These are phyloP conservation scores for Coracias cyanogaster DNA, from an alignment of 2,797 vertebrate genomes.

Conservation along the genomic window DNA sequence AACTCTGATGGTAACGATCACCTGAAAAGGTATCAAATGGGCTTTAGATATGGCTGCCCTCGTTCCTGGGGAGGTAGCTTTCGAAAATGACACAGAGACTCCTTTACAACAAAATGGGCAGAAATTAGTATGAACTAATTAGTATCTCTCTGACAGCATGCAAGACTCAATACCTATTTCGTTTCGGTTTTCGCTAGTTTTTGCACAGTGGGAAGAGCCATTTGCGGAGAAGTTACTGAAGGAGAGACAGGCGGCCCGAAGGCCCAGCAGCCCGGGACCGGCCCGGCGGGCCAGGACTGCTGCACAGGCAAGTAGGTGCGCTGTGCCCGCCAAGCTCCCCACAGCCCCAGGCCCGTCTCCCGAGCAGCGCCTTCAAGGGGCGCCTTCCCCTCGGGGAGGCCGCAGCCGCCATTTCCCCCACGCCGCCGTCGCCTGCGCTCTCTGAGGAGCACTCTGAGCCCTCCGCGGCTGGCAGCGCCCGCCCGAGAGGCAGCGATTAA, in stretches of 20 bases:
- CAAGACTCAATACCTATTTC: no score
- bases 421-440: no score
- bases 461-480: background rate
- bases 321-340: no score
- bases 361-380: no score
- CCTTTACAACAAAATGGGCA: background rate
- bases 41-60: background rate
- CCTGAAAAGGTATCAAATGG: background rate
- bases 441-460: no score
- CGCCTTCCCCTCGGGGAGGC: background rate
- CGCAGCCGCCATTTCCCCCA: no score
- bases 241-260: fast-evolving
- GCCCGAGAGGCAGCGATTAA: no score
- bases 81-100: background rate
- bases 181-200: fast-evolving
- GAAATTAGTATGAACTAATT: background rate
- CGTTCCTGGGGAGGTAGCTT: background rate
- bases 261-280: fast-evolving
- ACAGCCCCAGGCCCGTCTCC: no score
- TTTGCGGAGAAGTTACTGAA: fast-evolving
- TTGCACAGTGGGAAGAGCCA: background rate
- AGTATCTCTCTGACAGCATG: background rate
- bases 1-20: no score
- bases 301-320: fast-evolving
- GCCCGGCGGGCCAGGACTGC: no score